Evolutionary conservation across 2,888 invertebrate genomes (phyloP).

Genomic region (Drosophila aldrichi): DNA sequence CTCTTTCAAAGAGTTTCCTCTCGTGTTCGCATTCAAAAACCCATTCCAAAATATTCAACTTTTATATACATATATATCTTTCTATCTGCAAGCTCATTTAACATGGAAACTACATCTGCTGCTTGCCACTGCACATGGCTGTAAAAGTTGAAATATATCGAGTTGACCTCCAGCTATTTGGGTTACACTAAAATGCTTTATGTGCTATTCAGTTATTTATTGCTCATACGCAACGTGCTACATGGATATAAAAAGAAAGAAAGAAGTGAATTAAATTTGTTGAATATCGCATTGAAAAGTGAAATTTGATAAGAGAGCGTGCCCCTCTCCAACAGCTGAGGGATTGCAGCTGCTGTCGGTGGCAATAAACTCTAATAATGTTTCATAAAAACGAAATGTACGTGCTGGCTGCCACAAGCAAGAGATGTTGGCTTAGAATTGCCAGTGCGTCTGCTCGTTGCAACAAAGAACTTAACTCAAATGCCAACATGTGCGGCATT

Average conservation of each 20-base stretch:
- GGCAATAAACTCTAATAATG: slow-evolving; percentile 19
- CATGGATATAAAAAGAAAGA: neutral
- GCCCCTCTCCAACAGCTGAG: slow-evolving; percentile 5
- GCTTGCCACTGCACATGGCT: neutral
- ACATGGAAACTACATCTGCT: neutral
- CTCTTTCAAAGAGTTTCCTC: too few species aligned
- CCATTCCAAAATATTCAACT: too few species aligned
- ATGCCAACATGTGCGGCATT: slow-evolving; percentile 64
- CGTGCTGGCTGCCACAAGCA: slow-evolving; percentile 14
- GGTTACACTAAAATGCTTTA: slow-evolving; percentile 18
- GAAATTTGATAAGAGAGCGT: slow-evolving; percentile 18
- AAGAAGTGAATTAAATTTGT: too few species aligned
- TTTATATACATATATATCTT: neutral
- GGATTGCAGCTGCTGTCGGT: slow-evolving; percentile 1
- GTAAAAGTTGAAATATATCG: neutral
- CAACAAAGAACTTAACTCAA: slow-evolving; percentile 72
- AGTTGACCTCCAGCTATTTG: slow-evolving; percentile 8
- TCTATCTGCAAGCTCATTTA: neutral
- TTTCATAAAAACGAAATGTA: slow-evolving; percentile 30
- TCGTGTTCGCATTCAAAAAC: neutral
- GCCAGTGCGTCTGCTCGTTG: slow-evolving; percentile 25
- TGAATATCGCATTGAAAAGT: neutral
- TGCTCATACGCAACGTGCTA: slow-evolving; percentile 53
- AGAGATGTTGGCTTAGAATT: slow-evolving; percentile 9
- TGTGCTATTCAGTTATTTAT: slow-evolving; percentile 35